Base-by-base conservation (phyloP, 64 coral and sea anemone species). In the Montipora cactus region DNA sequence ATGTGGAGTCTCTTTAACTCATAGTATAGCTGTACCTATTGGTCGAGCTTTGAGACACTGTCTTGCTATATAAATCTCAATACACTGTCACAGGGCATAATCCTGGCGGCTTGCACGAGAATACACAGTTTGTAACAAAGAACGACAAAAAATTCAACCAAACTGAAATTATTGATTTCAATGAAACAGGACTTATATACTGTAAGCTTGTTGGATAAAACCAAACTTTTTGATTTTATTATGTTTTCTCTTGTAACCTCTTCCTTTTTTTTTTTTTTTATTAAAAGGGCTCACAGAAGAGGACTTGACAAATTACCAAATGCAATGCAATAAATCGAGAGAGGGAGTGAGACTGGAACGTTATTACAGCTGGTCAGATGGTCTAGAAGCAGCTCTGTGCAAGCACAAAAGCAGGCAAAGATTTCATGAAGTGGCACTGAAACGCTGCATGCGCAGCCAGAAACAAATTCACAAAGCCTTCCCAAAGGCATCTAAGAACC, bases 371-470 rank as follows among this genome's bases (percentile, higher is more conserved):
- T 96, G 94, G 94, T 77, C 46, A 13, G 90, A 93, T 69, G 94
- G 94, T 7, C 61, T 96, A 37, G 94, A 92, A 69, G 94, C 94
- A 58, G 88, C 94, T 69, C 73, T 89, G 72, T 93, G 76, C 44
- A 92, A 96, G 74, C 90, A 96, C 67, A 87, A 90, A 19, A 87
- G 94, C 58, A 86, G 71, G 11, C 88, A 73, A 76, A 78, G 67
- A 45, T 96, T 90, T 82, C 95, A 96, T 69, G 95, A 96, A 53
- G 95, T 90, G 25, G 95, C 91, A 16, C 87, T 96, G 9, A 88
- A 96, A 46, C 71, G 95, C 13, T 96, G 95, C 50, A 90, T 89
- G 87, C 87, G 91, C 22, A 96, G 87, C 18, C 87, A 93, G 49
- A 96, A 96, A 25, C 90, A 93, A 47, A 96, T 96, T 18, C 79